phyloP scores from a whole-genome alignment of 2,888 invertebrate genomes.

The Pachycephus smyrnensis region DNA sequence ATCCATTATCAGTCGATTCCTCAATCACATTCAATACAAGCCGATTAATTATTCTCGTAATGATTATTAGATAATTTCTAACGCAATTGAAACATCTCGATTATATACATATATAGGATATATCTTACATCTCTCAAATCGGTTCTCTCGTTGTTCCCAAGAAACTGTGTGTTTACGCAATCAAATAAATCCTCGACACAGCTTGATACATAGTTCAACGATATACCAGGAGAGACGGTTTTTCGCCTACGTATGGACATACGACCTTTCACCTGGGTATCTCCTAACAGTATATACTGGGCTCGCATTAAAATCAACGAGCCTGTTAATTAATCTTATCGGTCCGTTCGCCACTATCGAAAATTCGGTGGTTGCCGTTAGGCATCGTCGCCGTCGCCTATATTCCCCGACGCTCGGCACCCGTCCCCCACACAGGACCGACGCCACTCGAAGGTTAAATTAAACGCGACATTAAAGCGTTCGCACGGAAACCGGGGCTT shows the following conservation, averaged over 20 bases:
- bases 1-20: background rate
- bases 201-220: background rate
- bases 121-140: background rate
- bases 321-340: background rate
- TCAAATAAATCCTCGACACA: background rate
- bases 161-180: background rate
- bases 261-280: background rate
- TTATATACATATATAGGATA: background rate
- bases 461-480: slow-evolving; percentile 23
- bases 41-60: background rate
- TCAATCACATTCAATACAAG: background rate
- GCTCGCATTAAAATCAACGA: background rate
- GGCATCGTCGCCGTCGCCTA: background rate
- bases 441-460: slow-evolving; percentile 21
- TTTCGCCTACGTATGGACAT: background rate
- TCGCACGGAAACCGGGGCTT: slow-evolving; percentile 7
- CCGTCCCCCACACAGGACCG: background rate
- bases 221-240: background rate
- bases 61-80: background rate
- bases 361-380: background rate
- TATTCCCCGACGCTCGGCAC: background rate
- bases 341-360: background rate
- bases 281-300: background rate
- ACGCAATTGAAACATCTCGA: background rate
- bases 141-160: background rate